phyloP scores from a whole-genome alignment of 2,113 vertebrate genomes.

The Limnothrissa miodon region DNA sequence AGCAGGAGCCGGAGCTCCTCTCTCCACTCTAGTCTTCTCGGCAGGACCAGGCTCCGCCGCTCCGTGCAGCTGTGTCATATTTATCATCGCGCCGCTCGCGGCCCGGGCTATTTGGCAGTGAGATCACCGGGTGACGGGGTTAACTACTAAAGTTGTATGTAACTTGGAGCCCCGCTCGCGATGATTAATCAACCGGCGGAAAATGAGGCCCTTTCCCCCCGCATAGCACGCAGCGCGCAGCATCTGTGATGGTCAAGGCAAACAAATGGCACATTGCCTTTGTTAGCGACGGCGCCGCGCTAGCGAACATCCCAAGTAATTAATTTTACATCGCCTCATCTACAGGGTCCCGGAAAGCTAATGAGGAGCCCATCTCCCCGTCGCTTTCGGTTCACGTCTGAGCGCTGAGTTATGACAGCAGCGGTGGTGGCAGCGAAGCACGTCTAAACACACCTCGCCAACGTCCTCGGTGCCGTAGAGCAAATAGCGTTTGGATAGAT shows the following conservation, averaged over 20 bases:
- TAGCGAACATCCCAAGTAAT: conserved; percentile 71
- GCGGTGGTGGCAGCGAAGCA: conserved; percentile 30
- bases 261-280: conserved; percentile 75
- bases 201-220: conserved; percentile 72
- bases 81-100: conserved; percentile 79
- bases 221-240: conserved; percentile 71
- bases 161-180: conserved; percentile 80
- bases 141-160: conserved; percentile 93
- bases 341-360: conserved; percentile 62
- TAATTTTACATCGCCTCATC: conserved; percentile 73
- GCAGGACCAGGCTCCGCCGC: conserved; percentile 58
- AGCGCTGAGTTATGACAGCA: conserved; percentile 43
- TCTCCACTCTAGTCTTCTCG: conserved; percentile 49
- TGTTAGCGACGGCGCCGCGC: conserved; percentile 69
- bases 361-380: conserved; percentile 64
- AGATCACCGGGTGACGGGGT: conserved; percentile 84
- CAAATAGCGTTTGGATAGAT: conserved; percentile 19
- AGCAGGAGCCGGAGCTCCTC: conserved; percentile 31
- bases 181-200: conserved; percentile 90
- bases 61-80: conserved; percentile 73
- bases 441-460: conserved; percentile 31
- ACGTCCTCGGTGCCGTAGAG: background rate
- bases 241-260: conserved; percentile 75
- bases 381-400: conserved; percentile 52
- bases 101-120: conserved; percentile 83